Percentiles rank a stretch among this genome's conserved stretches.
Conservation (phyloP, 2,113 vertebrate species). For the Chroicocephalus ridibundus region DNA sequence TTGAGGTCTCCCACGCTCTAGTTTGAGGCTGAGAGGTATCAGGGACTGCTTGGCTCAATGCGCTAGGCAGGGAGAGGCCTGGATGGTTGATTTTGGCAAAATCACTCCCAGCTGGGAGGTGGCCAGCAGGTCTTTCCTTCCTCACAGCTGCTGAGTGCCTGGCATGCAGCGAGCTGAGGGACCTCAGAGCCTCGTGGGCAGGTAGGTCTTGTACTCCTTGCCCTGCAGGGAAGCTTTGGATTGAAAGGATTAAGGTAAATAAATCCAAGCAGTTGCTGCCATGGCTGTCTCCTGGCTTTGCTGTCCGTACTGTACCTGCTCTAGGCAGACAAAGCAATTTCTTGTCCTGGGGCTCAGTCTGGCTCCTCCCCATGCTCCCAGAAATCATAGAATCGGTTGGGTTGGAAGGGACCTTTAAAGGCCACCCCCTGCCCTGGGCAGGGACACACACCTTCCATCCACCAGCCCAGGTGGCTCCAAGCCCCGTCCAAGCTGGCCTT, state of each 20-base stretch:
- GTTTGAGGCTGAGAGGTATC: neutral
- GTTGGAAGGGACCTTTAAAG: neutral
- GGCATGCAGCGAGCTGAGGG: neutral
- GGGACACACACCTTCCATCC: no score
- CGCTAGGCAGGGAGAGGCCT: neutral
- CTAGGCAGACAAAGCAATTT: neutral
- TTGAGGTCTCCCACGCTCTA: neutral
- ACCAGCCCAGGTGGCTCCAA: neutral
- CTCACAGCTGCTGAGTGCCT: neutral
- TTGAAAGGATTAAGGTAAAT: neutral
- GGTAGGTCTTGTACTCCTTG: neutral
- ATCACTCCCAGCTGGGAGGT: neutral
- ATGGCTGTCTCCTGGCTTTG: neutral
- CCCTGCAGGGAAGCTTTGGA: neutral
- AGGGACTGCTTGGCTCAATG: neutral
- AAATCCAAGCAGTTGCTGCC: neutral
- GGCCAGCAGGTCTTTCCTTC: neutral
- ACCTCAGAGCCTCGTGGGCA: neutral
- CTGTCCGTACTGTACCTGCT: fast-evolving
- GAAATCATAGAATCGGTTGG: neutral
- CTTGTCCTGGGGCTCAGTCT: neutral
- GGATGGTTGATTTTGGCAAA: neutral
- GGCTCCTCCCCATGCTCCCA: neutral
- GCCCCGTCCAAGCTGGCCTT: neutral
- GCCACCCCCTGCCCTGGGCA: neutral